Base-by-base conservation (phyloP, 2,888 invertebrate species). In the Cheilosia impressa region DNA sequence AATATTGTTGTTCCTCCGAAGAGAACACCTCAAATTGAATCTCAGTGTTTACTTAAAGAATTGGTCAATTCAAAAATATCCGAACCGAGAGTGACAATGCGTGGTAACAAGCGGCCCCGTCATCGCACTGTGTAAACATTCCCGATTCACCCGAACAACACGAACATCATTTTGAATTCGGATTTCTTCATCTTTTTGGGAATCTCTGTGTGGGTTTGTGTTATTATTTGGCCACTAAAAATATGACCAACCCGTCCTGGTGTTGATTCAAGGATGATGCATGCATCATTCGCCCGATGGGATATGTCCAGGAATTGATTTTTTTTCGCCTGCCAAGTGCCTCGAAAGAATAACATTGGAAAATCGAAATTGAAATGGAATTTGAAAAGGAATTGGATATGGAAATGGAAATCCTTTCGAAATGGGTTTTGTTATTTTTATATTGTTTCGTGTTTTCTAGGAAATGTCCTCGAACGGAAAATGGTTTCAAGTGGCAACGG, bases 181-280 rank as follows among this genome's bases (percentile, higher is more conserved):
- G 31, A 76, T 66, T 73, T 73, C 24, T n/a, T 27, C 31, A 17
- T 47, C 53, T 78, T 41, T 65, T 17, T 77, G 22, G 53, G 34
- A 31, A 10, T 65, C 34, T 65, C n/a, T 50, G 53, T 68, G 68
- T 58, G 65, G 58, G 58, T 65, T 69, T 43, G 22, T 50, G 50
- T 58, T 71, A 38, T 55, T 55, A 17, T 71, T 47, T 24, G 9
- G 38, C 47, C 68, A 68, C 66, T 38, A 17, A 50, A 4, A 47
- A 71, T 34, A 65, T 66, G 52, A 58, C 57, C 58, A 47, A 52
- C 43, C 22, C 63, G 38, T 58, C 43, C 31, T 2, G 5, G 6
- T 77, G 47, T 79, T 83, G 83, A 83, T 79, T 83, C 45, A 83
- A 72, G 68, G 68, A 83, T 79, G 79, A 78, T 78, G 78, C 78